Evolutionary conservation across 1,140 invertebrate species (phyloP).

Genomic region (Mercenaria mercenaria): DNA sequence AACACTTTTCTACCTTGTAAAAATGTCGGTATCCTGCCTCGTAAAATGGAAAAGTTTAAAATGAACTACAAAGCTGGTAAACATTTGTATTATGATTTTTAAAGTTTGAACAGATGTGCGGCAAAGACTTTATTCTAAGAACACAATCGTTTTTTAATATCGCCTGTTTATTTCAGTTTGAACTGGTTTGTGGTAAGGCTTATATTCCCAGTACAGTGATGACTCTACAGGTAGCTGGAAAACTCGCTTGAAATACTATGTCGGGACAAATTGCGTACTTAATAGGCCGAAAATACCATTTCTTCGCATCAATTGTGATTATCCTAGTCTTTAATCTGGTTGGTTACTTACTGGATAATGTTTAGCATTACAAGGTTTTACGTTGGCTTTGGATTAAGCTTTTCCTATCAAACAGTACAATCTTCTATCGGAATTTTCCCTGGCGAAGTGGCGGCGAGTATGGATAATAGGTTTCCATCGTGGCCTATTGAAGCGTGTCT

Average conservation of each 20-base stretch:
- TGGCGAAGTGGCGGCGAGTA: constrained; percentile 24
- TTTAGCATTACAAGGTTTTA: constrained; percentile 61
- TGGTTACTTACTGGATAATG: constrained; percentile 62
- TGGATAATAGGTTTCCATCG: constrained; percentile 38
- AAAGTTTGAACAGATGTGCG: too few species aligned
- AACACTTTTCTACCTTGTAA: too few species aligned
- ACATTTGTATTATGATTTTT: too few species aligned
- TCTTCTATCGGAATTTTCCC: constrained; percentile 15
- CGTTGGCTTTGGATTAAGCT: constrained; percentile 57
- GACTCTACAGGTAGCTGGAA: constrained; percentile 68
- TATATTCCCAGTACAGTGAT: constrained; percentile 59
- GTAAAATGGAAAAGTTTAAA: background rate
- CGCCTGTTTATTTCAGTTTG: constrained; percentile 71
- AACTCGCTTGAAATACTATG: constrained; percentile 56
- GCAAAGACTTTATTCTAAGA: too few species aligned
- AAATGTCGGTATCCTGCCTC: too few species aligned
- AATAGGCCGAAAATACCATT: constrained; percentile 54
- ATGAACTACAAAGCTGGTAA: background rate
- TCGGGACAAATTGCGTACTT: constrained; percentile 54
- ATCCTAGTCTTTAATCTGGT: constrained; percentile 42
- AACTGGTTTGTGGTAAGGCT: constrained; percentile 64
- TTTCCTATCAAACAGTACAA: constrained; percentile 9
- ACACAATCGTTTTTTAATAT: too few species aligned
- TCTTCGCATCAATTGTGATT: constrained; percentile 43
- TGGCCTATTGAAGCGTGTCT: constrained; percentile 32